phyloP scores from a whole-genome alignment of 2,113 vertebrate species.

The Leptodactylus fuscus region DNA sequence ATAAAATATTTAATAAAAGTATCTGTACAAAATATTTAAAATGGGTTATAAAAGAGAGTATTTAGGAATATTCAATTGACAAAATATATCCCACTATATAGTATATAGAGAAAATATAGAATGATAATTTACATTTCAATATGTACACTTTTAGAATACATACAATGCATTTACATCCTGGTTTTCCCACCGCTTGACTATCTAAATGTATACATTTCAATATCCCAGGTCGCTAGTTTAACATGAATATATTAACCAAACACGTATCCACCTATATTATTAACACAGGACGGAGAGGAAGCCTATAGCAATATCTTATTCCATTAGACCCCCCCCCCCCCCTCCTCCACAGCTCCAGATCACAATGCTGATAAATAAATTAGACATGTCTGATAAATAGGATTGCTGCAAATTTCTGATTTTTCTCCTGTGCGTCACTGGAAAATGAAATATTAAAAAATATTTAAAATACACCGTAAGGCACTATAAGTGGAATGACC shows the following conservation, averaged over 20 bases:
- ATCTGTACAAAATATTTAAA: constrained; percentile 83
- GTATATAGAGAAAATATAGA: constrained; percentile 83
- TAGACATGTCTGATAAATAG: constrained; percentile 50
- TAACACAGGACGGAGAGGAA: constrained; percentile 31
- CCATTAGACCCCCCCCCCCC: background rate
- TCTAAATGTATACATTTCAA: constrained; percentile 62
- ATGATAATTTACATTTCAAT: constrained; percentile 85
- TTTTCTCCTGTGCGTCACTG: constrained; percentile 45
- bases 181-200: constrained; percentile 62
- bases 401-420: constrained; percentile 16
- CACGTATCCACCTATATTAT: constrained; percentile 33
- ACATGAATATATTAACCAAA: constrained; percentile 39
- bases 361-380: constrained; percentile 47
- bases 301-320: constrained; percentile 42
- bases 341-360: background rate
- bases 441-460: constrained; percentile 12
- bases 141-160: constrained; percentile 85
- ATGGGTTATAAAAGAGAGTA: constrained; percentile 73
- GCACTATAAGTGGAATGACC: constrained; percentile 19
- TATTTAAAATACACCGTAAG: background rate
- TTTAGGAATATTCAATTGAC: constrained; percentile 79
- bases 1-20: constrained; percentile 85
- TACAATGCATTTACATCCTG: constrained; percentile 76
- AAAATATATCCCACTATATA: constrained; percentile 82
- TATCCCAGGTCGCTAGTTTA: constrained; percentile 20